A percentile compares a stretch with the other conserved stretches of the same genome.
phyloP scores from a whole-genome alignment of 2,888 invertebrate genomes.

The Smittia aterrima region DNA sequence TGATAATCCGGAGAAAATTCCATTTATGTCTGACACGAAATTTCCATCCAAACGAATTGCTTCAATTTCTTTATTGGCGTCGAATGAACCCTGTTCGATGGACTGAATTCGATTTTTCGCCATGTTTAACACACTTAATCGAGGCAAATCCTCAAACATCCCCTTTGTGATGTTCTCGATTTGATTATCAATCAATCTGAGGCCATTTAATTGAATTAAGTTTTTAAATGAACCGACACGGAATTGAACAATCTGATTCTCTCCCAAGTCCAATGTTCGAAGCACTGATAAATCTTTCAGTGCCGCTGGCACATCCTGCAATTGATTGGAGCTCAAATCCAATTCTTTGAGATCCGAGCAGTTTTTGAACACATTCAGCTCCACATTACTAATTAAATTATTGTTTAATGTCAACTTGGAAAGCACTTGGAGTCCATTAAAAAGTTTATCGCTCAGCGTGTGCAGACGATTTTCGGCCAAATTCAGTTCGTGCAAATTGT shows the following conservation, averaged over 20 bases:
- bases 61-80: conserved; percentile 75
- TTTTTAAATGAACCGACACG: conserved; percentile 82
- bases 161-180: conserved; percentile 80
- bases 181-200: conserved; percentile 87
- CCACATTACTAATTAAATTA: conserved; percentile 76
- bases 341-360: conserved; percentile 85
- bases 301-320: conserved; percentile 78
- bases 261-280: conserved; percentile 85
- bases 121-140: conserved; percentile 80
- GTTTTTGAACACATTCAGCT: conserved; percentile 80
- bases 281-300: conserved; percentile 77
- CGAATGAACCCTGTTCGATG: conserved; percentile 82
- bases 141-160: conserved; percentile 84
- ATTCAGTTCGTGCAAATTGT: conserved; percentile 85
- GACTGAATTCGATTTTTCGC: conserved; percentile 86
- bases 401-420: conserved; percentile 83
- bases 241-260: conserved; percentile 83
- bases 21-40: conserved; percentile 83
- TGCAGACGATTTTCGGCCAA: conserved; percentile 83
- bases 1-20: conserved; percentile 80
- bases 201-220: conserved; percentile 79
- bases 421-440: conserved; percentile 79
- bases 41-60: conserved; percentile 87
- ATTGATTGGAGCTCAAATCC: conserved; percentile 82
- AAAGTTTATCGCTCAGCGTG: conserved; percentile 75